phyloP scores from a whole-genome alignment of 1,140 invertebrate genomes.

The Lanistes nyassanus region DNA sequence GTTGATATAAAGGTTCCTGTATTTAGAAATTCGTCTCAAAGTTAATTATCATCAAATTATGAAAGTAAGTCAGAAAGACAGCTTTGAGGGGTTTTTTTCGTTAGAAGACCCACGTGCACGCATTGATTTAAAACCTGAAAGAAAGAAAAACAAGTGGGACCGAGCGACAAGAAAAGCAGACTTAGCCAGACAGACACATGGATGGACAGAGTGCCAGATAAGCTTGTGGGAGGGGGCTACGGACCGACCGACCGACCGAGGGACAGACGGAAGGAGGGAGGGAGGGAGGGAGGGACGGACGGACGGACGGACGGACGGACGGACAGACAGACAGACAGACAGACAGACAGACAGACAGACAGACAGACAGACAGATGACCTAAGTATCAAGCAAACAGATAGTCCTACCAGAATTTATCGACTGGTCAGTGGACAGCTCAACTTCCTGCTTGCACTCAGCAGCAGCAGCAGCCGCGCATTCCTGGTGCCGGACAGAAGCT shows the following conservation, averaged over 20 bases:
- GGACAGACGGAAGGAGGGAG: constrained; percentile 1
- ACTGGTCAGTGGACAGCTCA: too few species aligned
- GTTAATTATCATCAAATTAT: not conserved
- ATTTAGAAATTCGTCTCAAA: too few species aligned
- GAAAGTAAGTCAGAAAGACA: not conserved
- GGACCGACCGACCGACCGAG: not conserved
- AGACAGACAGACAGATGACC: too few species aligned
- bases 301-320: constrained; percentile 4
- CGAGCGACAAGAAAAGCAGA: not conserved
- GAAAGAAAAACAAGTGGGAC: not conserved
- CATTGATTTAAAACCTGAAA: not conserved
- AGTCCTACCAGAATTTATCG: too few species aligned
- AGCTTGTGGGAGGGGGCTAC: not conserved
- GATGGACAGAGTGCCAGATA: constrained; percentile 1
- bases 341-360: too few species aligned
- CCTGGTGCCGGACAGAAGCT: too few species aligned
- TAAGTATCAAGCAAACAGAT: too few species aligned
- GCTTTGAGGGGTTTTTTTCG: not conserved
- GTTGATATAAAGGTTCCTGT: too few species aligned
- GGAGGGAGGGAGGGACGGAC: constrained; percentile 2
- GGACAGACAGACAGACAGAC: too few species aligned
- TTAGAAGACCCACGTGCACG: not conserved
- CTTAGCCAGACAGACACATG: not conserved
- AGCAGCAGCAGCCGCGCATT: too few species aligned
- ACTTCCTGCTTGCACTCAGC: too few species aligned